phyloP scores from a whole-genome alignment of 1,140 invertebrate genomes.

The Triops cancriformis region DNA sequence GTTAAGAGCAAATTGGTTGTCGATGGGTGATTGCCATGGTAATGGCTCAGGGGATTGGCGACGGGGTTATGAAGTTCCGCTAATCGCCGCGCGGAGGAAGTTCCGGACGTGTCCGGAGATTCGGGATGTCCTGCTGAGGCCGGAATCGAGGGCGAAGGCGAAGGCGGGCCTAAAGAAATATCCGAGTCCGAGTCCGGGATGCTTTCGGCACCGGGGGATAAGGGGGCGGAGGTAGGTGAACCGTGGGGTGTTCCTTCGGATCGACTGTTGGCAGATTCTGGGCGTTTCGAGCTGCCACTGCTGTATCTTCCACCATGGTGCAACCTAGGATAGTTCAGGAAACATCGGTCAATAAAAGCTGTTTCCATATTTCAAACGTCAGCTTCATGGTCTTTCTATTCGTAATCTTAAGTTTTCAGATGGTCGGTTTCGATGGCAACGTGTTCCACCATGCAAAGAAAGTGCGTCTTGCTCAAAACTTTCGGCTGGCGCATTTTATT shows the following conservation, averaged over 20 bases:
- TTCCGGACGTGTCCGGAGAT: neutral
- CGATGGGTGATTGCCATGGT: conserved; percentile 1
- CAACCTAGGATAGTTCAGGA: neutral
- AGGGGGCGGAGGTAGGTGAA: conserved; percentile 18
- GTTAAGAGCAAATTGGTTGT: neutral
- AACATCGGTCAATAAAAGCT: no score
- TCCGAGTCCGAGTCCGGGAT: conserved; percentile 19
- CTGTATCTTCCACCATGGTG: conserved; percentile 21
- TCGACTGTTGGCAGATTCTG: conserved; percentile 22
- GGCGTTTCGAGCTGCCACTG: conserved; percentile 26
- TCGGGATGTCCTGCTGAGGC: conserved; percentile 4
- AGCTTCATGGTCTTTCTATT: no score
- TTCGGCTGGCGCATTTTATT: no score
- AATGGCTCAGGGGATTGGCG: neutral
- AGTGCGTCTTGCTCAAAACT: no score
- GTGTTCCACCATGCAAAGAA: no score
- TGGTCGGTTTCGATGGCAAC: no score
- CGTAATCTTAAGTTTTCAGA: no score
- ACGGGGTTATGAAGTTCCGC: neutral
- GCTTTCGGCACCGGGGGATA: conserved; percentile 24
- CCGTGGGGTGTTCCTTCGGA: conserved; percentile 17
- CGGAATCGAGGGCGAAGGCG: conserved; percentile 16
- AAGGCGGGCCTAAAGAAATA: conserved; percentile 26
- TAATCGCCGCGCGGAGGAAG: conserved; percentile 16
- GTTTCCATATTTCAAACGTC: no score